phyloP scores from a whole-genome alignment of 1,140 invertebrate species.

The Parasteatoda tepidariorum region DNA sequence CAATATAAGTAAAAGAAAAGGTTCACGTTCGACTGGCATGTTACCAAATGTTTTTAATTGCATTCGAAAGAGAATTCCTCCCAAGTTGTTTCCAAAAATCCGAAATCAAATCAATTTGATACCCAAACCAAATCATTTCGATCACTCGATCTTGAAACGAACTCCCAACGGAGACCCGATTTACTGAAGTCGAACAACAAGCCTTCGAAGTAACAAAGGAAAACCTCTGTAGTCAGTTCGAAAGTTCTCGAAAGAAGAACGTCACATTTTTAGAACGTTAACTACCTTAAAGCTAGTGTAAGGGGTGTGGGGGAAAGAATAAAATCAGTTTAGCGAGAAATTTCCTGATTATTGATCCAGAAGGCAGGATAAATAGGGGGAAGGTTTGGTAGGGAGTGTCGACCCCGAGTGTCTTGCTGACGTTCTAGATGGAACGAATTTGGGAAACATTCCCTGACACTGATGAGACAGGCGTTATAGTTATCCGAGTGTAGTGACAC shows the following conservation, averaged over 20 bases:
- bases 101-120: not conserved
- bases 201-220: not conserved
- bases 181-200: not conserved
- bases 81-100: no score
- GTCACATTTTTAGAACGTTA: constrained; percentile 47
- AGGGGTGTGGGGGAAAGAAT: not conserved
- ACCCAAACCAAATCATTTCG: not conserved
- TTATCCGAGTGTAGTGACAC: constrained; percentile 51
- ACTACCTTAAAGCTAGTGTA: constrained; percentile 2
- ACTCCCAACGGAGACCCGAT: not conserved
- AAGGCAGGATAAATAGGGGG: not conserved
- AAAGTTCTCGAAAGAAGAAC: not conserved
- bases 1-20: no score
- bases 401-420: constrained; percentile 22
- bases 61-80: no score
- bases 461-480: constrained; percentile 58
- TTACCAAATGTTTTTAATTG: no score
- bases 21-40: no score
- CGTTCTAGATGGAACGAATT: constrained; percentile 50
- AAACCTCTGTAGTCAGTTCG: not conserved
- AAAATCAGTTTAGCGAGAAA: constrained; percentile 58
- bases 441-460: constrained; percentile 59
- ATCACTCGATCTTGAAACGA: not conserved
- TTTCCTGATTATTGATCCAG: constrained; percentile 53
- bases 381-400: not conserved